phyloP scores from a whole-genome alignment of 2,888 invertebrate genomes.

The Drosophila pegasa region DNA sequence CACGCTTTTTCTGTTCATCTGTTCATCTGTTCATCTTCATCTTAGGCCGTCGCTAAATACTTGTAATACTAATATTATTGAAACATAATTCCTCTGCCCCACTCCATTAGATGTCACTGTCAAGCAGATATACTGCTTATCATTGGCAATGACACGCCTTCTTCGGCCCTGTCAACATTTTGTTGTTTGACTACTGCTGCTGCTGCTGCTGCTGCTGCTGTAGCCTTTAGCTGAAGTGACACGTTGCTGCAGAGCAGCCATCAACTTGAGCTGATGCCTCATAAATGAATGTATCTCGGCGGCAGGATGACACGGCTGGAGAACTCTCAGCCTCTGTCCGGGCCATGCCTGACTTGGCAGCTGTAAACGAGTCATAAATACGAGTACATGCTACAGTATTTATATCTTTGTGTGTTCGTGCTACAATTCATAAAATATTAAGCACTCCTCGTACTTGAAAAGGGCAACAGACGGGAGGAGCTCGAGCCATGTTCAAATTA shows the following conservation, averaged over 20 bases:
- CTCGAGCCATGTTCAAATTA: slow-evolving; percentile 68
- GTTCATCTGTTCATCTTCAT: not conserved
- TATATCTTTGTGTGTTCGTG: slow-evolving; percentile 46
- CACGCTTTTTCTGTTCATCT: too few species aligned
- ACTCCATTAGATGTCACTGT: slow-evolving; percentile 64
- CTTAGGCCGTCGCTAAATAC: slow-evolving; percentile 20
- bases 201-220: not conserved
- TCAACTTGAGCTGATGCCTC: slow-evolving; percentile 61
- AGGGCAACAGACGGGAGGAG: slow-evolving; percentile 12
- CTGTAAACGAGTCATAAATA: slow-evolving; percentile 73
- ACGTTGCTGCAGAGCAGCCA: slow-evolving; percentile 40
- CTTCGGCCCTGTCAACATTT: slow-evolving; percentile 45
- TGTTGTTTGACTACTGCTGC: slow-evolving; percentile 27
- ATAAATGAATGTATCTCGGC: slow-evolving; percentile 69
- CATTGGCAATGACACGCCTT: slow-evolving; percentile 48
- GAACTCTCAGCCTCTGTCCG: slow-evolving; percentile 8
- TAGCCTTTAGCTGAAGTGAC: slow-evolving; percentile 43
- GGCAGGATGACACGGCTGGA: slow-evolving; percentile 51
- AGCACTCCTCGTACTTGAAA: slow-evolving; percentile 51
- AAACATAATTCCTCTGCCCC: slow-evolving; percentile 17
- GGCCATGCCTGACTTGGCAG: slow-evolving; percentile 68
- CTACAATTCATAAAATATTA: slow-evolving; percentile 75
- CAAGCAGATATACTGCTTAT: slow-evolving; percentile 61
- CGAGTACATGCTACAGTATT: slow-evolving; percentile 46
- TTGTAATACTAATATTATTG: slow-evolving; percentile 38